Evolutionary conservation across 2,888 invertebrate species (phyloP), one percentile per base, ranked within the genome.

Genomic region (Lypha dubia): DNA sequence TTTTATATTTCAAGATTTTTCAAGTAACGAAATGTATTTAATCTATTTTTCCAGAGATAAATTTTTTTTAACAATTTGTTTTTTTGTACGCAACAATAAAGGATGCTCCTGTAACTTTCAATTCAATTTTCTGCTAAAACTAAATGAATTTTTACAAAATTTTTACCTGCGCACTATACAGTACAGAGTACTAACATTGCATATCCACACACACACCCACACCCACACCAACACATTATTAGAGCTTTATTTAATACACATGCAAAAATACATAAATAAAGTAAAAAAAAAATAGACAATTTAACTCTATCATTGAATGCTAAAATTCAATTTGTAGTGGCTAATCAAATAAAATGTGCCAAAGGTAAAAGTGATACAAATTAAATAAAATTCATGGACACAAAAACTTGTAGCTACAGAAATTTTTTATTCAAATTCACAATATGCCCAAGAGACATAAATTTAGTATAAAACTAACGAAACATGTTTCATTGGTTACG

Each of bases 291-390:
- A 13, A 41, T 5, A 46, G 44, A 68, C 51, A 17, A 79, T 56
- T 11, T 22, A 73, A 67, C 53, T 68, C 68, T 62, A 56, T 75
- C 46, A 56, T 46, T 63, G 46, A 70, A 76, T 68, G 73, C 67
- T 79, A 62, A 74, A 84, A 84, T 77, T 81, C 73, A 84, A 84
- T 84, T 84, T 84, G 77, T 46, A 44, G 62, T 73, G 80, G 73
- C 73, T 74, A 81, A 81, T 81, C 80, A 77, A 84, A 81, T 81
- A 70, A 81, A 81, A 70, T 77, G 51, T 24, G 62, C 77, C 73
- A 84, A 77, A 77, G 81, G 80, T 84, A 84, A 84, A 84, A 74
- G 77, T 77, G 77, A 81, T 84, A 65, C 77, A 84, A 77, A 84
- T 77, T 79, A 74, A 81, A 77, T 77, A 74, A 81, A 81, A 84